Evolutionary conservation across 2,888 invertebrate species (phyloP), one percentile per base, ranked within the genome.

Genomic region (Tachina fera): DNA sequence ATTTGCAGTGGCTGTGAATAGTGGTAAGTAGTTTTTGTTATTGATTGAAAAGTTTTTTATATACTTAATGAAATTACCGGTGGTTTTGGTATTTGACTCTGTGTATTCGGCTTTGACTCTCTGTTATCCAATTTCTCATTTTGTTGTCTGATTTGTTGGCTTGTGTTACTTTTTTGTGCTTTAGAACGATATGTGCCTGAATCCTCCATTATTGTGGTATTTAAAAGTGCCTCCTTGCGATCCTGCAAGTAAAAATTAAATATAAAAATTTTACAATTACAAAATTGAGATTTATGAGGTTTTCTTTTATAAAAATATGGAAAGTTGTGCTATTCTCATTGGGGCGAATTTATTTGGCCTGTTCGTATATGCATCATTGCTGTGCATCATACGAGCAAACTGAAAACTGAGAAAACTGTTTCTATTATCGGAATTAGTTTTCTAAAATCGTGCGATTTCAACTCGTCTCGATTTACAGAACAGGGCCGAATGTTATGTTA

Each of bases 41-140:
- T 63, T n/a, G 11, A 22, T 63, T 41, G 61, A 45, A 9, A 8
- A 22, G 9, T 8, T 19, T 14, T 58, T 8, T 31, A 31, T 31
- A 31, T 56, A n/a, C 47, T 95, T 95, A 88, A 96, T 91, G n/a
- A n/a, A 90, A 95, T 41, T 80, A 86, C 86, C 75, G 84, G 84
- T 72, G 84, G 84, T 79, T 78, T 77, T 41, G 87, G 87, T 84
- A 87, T 87, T 41, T 72, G 65, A 71, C 60, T 81, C 13, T 16
- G n/a, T 13, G 16, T 58, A 16, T 83, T 68, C n/a, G 61, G 56
- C 51, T 63, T n/a, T 9, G 61, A 4, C 14, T 84, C 58, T 53
- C 22, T 51, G 22, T 11, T 49, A 8, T 79, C 75, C 39, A 74
- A 2, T 31, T 31, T 19, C 3, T 65, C 80, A 39, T 63, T 76